phyloP scores from a whole-genome alignment of 2,113 vertebrate species.

The Ibidorhyncha struthersii region DNA sequence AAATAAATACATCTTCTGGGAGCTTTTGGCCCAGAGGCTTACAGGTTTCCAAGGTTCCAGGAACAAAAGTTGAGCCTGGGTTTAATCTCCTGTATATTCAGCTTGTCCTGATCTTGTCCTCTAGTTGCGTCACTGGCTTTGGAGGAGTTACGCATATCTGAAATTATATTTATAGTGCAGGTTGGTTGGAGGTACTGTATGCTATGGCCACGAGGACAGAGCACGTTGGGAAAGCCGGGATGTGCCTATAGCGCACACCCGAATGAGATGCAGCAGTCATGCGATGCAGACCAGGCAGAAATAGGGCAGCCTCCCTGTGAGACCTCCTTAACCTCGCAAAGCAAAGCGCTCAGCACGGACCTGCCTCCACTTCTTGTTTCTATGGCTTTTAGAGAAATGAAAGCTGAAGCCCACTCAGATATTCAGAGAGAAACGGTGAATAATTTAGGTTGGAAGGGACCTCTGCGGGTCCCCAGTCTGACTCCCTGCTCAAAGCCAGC shows the following conservation, averaged over 20 bases:
- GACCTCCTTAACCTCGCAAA: neutral
- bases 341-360: neutral
- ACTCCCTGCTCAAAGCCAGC: neutral
- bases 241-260: accelerated
- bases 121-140: neutral
- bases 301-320: neutral
- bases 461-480: neutral
- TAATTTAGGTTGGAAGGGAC: neutral
- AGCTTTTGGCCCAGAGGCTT: neutral
- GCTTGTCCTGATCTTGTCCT: neutral
- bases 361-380: neutral
- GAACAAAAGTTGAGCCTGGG: neutral
- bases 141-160: neutral
- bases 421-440: neutral
- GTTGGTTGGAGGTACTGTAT: neutral
- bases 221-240: neutral
- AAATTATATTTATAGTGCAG: neutral
- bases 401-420: neutral
- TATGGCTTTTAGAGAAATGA: neutral
- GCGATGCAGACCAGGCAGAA: neutral
- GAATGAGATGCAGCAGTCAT: accelerated
- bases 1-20: neutral
- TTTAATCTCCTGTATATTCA: neutral
- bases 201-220: neutral
- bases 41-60: neutral